Conservation (phyloP, 2,797 vertebrate species). For the Liparis tanakae region DNA sequence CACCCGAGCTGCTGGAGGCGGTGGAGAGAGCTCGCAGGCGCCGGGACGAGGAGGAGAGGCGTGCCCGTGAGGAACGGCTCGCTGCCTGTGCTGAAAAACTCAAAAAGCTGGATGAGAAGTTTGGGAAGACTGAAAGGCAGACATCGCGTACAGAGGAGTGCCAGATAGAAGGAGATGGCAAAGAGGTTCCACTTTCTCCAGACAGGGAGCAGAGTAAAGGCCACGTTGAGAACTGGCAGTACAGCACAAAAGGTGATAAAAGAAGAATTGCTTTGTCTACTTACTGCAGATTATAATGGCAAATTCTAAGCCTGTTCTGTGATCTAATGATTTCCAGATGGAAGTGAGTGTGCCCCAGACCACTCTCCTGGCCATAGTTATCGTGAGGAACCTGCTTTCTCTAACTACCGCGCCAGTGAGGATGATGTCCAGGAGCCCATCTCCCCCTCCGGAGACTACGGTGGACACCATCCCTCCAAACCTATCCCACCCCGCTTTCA, state of each 20-base stretch:
- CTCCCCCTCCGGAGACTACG: constrained; percentile 89
- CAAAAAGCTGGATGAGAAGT: constrained; percentile 94
- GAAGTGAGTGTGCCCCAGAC: constrained; percentile 79
- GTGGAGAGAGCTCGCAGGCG: constrained; percentile 93
- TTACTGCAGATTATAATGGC: background rate
- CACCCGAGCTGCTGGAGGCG: constrained; percentile 93
- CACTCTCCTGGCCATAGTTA: constrained; percentile 83
- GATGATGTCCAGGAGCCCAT: constrained; percentile 87
- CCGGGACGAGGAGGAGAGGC: constrained; percentile 94
- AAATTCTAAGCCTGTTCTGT: constrained; percentile 1
- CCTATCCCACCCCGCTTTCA: constrained; percentile 93
- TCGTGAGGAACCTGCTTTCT: constrained; percentile 74
- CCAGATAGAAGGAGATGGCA: constrained; percentile 82
- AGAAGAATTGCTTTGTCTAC: too few relatives aligned
- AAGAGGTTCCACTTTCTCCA: constrained; percentile 80
- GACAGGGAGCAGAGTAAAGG: constrained; percentile 77
- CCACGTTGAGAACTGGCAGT: constrained; percentile 84
- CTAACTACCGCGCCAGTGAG: constrained; percentile 81
- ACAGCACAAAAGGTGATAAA: constrained; percentile 85
- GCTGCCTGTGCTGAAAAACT: constrained; percentile 97
- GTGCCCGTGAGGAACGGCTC: constrained; percentile 92
- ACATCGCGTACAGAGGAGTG: constrained; percentile 82
- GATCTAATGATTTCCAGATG: constrained; percentile 49
- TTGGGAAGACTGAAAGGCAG: constrained; percentile 89
- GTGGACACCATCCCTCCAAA: constrained; percentile 87